Base-by-base conservation (phyloP, 2,888 invertebrate species). In the Kuschelorhynchus macadamiae region DNA sequence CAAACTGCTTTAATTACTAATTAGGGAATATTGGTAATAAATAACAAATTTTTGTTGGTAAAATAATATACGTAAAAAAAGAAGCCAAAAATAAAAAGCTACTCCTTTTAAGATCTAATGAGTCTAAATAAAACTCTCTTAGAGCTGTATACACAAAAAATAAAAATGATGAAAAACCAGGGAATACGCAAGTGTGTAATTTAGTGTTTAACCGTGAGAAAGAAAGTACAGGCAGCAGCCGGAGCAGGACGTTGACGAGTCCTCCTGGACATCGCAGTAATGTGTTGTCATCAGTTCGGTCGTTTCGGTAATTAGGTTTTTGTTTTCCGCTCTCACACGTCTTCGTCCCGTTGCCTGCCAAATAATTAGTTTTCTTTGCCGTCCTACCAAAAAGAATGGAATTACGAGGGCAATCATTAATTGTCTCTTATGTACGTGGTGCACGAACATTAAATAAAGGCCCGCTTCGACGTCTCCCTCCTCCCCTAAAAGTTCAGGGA, bases 251-350 rank as follows among this genome's bases (percentile, higher is more conserved):
- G 75, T 78, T 80, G 80, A 80, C 80, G 80, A 80, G 79, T 80
- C 82, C 80, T 77, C 73, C 72, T 78, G 82, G 82, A 81, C 81
- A 81, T 82, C 82, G 76, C 76, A 67, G 78, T 81, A 83, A 82
- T 82, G 81, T 79, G 80, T 80, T 81, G 82, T 82, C 83, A 82
- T 83, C 83, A 82, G 79, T 80, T 80, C 79, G 81, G 79, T 80
- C 81, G 80, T 82, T 82, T 79, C 80, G 74, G 81, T 82, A 82
- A 83, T 82, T 82, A 82, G 82, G 81, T 82, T 83, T 82, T 81
- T 81, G 78, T 79, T 81, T 78, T 76, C 77, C 79, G 76, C 77
- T 72, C 76, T 77, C 75, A 74, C 76, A 79, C 79, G 78, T 79
- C 74, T 76, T 76, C 74, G 72, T 77, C 67, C 71, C 71, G 60